Evolutionary conservation across 92 coral and sea anemone species (phyloP), one percentile per base, ranked within the genome.

Genomic region (Hydrozoanthus gracilis): DNA sequence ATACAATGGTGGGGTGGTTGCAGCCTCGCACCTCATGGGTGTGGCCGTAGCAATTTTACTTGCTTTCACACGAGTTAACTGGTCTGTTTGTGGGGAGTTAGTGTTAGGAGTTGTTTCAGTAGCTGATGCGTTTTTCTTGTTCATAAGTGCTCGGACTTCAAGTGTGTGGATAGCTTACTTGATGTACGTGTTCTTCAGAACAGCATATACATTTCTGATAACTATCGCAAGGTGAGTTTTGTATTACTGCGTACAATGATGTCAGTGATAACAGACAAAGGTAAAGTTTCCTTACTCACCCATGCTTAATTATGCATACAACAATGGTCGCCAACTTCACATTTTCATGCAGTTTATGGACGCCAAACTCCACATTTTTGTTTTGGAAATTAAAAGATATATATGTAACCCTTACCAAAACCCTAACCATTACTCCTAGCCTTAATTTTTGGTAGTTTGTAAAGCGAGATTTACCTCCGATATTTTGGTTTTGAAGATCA

Each of bases 1-100:
- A 60, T 96, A 96, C 89, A 96, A 96, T 89, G 99, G 99, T 82
- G 99, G 95, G 16, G 99, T 96, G 6, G 89, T 95, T 18, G 99
- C 99, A 8, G 47, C 95, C 3, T 89, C 96, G 4, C 98, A 96
- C 86, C 78, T 96, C 8, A 78, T 92, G 56, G 95, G 94, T 64
- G 79, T 96, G 16, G 72, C 77, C 3, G 93, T 93, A 16, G 99
- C 99, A 4, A 56, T 96, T 51, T 56, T 78, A 50, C 87, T 96
- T 49, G 93, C 98, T 13, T 92, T 90, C 83, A 80, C 93, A 66
- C 92, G 91, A 69, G 76, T 95, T 14, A 96, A 96, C 87, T 96
- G 99, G 99, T 92, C 98, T 12, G 60, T 95, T 51, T 95, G 94
- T 87, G 99, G 99, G 7, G 99, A 96, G 70, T 74, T 96, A 83